Evolutionary conservation across 2,797 vertebrate genomes (phyloP).

Genomic region (Delichon dasypus): DNA sequence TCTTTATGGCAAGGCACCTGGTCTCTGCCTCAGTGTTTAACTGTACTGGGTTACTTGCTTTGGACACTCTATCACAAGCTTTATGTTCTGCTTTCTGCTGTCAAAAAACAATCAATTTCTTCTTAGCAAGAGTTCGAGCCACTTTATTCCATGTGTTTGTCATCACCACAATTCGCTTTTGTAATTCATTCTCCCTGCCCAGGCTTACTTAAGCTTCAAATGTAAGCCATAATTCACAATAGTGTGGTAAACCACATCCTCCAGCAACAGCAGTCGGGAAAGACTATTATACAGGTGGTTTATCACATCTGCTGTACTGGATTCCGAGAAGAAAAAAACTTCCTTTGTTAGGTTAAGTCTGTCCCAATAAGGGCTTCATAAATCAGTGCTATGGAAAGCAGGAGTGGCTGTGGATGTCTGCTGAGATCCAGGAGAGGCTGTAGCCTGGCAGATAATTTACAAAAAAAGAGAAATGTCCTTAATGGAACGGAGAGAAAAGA

Average conservation of each 20-base stretch:
- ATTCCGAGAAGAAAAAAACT: slow-evolving; percentile 32
- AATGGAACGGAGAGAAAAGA: neutral
- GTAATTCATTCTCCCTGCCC: slow-evolving; percentile 38
- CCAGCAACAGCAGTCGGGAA: neutral
- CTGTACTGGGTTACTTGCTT: neutral
- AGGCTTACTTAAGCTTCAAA: slow-evolving; percentile 36
- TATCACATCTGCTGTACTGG: slow-evolving; percentile 35
- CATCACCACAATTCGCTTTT: neutral
- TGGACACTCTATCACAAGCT: neutral
- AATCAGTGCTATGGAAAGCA: slow-evolving; percentile 25
- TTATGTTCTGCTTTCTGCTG: slow-evolving; percentile 8
- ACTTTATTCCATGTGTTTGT: slow-evolving; percentile 1
- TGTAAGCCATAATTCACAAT: slow-evolving; percentile 23
- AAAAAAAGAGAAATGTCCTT: neutral
- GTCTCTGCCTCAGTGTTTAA: neutral
- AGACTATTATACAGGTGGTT: slow-evolving; percentile 52
- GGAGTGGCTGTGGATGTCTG: slow-evolving; percentile 13
- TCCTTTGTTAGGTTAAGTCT: slow-evolving; percentile 45
- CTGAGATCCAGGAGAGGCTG: neutral
- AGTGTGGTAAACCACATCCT: slow-evolving; percentile 45
- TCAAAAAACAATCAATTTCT: neutral
- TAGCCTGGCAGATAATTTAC: neutral
- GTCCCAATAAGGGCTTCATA: slow-evolving; percentile 35
- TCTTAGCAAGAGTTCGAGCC: neutral
- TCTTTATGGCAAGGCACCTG: neutral